phyloP scores from a whole-genome alignment of 2,113 vertebrate species.

The Mus pahari region DNA sequence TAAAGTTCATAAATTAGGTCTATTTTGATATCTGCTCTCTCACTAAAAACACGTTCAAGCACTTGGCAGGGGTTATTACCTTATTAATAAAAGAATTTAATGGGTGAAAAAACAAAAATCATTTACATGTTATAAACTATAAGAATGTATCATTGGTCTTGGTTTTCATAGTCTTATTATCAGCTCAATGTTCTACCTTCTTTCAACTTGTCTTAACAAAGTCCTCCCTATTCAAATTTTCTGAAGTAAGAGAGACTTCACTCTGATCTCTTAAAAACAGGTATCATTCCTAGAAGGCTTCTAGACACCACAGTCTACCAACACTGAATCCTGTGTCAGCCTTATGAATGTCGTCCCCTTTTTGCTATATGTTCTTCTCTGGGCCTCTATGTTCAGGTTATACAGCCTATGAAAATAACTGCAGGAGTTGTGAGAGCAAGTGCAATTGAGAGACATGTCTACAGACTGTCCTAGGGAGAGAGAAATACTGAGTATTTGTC shows the following conservation, averaged over 20 bases:
- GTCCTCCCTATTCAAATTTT: conserved; percentile 21
- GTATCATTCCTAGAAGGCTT: background rate
- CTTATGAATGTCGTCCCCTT: background rate
- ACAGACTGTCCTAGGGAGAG: background rate
- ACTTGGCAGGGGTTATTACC: conserved; percentile 30
- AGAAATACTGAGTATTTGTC: background rate
- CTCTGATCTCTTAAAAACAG: background rate
- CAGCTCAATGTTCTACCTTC: background rate
- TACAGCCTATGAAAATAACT: background rate
- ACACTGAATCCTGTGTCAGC: too few relatives aligned
- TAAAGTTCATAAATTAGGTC: background rate
- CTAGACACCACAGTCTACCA: background rate
- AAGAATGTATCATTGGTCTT: background rate
- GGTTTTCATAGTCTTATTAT: conserved; percentile 56
- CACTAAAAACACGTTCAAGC: conserved; percentile 55
- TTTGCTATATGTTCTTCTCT: background rate
- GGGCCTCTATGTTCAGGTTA: background rate
- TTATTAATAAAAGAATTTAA: conserved; percentile 70
- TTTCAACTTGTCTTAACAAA: background rate
- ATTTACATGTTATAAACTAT: conserved; percentile 27
- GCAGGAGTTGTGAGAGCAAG: background rate
- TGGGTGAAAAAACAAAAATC: background rate
- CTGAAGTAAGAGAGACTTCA: background rate
- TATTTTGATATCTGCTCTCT: conserved; percentile 59
- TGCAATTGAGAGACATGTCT: background rate